Conservation (phyloP, 2,888 invertebrate species). For the Papilio demoleus region DNA sequence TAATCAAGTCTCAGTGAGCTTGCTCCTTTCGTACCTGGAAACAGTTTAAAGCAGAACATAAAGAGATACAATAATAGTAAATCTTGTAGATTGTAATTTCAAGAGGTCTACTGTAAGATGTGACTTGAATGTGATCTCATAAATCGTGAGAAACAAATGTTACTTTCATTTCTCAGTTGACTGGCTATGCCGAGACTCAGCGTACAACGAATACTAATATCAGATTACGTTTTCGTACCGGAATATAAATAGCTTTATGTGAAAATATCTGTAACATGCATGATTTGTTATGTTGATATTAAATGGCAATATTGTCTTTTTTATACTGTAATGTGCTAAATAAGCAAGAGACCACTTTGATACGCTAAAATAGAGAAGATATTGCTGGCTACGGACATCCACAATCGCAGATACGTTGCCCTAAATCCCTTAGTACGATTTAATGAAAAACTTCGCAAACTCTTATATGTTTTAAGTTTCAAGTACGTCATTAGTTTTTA, state of each 20-base stretch:
- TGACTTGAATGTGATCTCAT: constrained; percentile 34
- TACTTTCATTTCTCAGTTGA: constrained; percentile 39
- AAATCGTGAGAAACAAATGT: constrained; percentile 37
- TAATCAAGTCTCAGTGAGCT: not conserved
- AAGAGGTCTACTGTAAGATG: constrained; percentile 23
- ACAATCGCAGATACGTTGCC: too few species aligned
- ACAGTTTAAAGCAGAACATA: not conserved
- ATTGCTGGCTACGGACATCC: too few species aligned
- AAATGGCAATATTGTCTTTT: not conserved
- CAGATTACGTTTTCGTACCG: constrained; percentile 28
- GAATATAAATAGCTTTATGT: constrained; percentile 31
- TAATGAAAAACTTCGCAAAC: too few species aligned
- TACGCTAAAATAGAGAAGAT: too few species aligned
- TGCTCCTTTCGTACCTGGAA: not conserved
- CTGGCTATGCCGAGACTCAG: constrained; percentile 27
- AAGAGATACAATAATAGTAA: not conserved
- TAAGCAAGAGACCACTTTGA: too few species aligned
- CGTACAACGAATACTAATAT: constrained; percentile 37
- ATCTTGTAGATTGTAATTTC: constrained; percentile 21
- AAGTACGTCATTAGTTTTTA: too few species aligned
- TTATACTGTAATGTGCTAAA: too few species aligned
- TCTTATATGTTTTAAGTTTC: too few species aligned
- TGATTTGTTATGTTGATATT: not conserved
- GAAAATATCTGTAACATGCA: constrained; percentile 13
- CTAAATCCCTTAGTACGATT: too few species aligned